Evolutionary conservation across 2,888 invertebrate species (phyloP).

Genomic region (Lasioglossum leucozonium): DNA sequence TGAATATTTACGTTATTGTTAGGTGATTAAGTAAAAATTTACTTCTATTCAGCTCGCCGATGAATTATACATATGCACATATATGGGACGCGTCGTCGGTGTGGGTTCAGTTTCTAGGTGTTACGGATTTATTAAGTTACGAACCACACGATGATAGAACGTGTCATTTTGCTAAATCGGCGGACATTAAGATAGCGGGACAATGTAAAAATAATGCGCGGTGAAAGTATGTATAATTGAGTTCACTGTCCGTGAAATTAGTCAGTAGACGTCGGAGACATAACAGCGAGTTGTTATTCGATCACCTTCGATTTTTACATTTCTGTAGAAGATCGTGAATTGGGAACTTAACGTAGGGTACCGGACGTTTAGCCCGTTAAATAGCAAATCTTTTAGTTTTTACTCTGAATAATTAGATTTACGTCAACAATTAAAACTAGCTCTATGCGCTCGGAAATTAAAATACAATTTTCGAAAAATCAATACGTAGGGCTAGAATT

Average conservation of each 20-base stretch:
- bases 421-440: no score
- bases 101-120: background rate
- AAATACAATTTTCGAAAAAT: no score
- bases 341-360: background rate
- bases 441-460: no score
- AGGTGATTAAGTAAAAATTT: background rate
- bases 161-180: background rate
- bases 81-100: background rate
- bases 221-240: slow-evolving; percentile 1
- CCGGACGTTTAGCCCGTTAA: background rate
- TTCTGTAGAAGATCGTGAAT: background rate
- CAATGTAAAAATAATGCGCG: background rate
- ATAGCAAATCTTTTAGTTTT: background rate
- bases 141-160: background rate
- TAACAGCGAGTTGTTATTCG: background rate
- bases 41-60: background rate
- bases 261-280: background rate
- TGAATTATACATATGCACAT: no score
- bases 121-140: background rate
- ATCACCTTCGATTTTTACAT: background rate
- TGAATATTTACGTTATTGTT: background rate
- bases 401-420: background rate
- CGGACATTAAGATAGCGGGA: background rate
- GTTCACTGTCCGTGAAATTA: background rate
- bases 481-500: no score